Evolutionary conservation across 2,113 vertebrate genomes (phyloP).

Genomic region (Prunella himalayana): DNA sequence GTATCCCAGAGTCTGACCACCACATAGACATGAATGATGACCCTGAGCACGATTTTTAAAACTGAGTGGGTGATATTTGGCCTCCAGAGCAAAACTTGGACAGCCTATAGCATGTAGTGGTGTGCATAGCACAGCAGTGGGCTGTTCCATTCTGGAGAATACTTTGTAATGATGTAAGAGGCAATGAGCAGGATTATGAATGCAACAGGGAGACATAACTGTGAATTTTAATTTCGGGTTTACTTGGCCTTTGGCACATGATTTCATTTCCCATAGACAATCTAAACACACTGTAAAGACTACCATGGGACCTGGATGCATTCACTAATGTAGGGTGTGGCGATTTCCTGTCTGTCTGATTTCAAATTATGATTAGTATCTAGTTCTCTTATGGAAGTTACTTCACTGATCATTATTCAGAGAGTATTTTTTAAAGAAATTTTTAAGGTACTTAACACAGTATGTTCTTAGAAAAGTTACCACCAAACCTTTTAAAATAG

Average conservation of each 20-base stretch:
- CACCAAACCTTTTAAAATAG: background rate
- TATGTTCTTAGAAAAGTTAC: background rate
- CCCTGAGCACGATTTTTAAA: background rate
- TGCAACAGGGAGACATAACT: constrained; percentile 55
- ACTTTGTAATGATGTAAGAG: constrained; percentile 47
- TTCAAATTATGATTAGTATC: constrained; percentile 7
- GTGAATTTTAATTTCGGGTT: constrained; percentile 58
- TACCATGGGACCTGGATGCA: constrained; percentile 46
- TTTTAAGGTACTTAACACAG: background rate
- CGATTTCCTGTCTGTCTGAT: constrained; percentile 53
- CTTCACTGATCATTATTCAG: background rate
- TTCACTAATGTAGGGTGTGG: constrained; percentile 35
- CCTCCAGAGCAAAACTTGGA: background rate
- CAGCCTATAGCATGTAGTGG: background rate
- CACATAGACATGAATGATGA: background rate
- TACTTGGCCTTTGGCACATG: constrained; percentile 32
- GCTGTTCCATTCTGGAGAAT: background rate
- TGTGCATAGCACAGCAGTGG: background rate
- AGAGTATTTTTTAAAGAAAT: background rate
- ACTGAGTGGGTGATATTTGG: background rate
- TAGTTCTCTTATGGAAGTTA: background rate
- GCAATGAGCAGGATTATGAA: constrained; percentile 57
- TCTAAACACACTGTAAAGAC: constrained; percentile 10
- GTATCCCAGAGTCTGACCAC: background rate
- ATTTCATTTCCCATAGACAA: constrained; percentile 46